A percentile compares a stretch with the other conserved stretches of the same genome.
phyloP scores from a whole-genome alignment of 2,113 vertebrate genomes.

The Galbula dea region DNA sequence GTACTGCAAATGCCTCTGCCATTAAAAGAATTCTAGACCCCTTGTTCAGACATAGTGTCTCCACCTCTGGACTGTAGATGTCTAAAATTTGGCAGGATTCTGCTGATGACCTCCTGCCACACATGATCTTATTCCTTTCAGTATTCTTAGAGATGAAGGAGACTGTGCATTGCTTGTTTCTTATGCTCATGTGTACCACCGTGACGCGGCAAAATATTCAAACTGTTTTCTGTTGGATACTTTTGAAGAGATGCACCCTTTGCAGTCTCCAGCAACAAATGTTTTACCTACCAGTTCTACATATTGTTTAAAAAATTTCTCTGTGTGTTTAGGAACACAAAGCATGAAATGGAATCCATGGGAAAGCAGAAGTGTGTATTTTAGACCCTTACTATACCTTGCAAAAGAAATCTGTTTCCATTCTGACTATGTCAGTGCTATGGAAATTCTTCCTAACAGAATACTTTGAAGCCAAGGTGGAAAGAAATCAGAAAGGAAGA shows the following conservation, averaged over 20 bases:
- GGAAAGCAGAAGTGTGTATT: not conserved
- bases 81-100: not conserved
- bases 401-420: not conserved
- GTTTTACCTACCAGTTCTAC: not conserved
- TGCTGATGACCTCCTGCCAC: not conserved
- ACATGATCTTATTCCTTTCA: not conserved
- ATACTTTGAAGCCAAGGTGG: not conserved
- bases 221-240: not conserved
- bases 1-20: not conserved
- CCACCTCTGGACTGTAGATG: not conserved
- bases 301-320: not conserved
- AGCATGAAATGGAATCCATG: not conserved
- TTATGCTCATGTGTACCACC: fast-evolving
- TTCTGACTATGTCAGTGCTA: not conserved
- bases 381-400: not conserved
- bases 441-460: not conserved
- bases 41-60: not conserved
- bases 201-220: not conserved
- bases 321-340: not conserved
- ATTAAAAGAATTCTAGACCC: not conserved
- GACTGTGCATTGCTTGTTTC: not conserved
- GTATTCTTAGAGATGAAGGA: not conserved
- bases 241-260: not conserved
- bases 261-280: not conserved
- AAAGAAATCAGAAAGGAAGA: not conserved